A percentile compares a stretch with the other conserved stretches of the same genome.
Evolutionary conservation across 1,140 invertebrate genomes (phyloP).

Genomic region (Probaryconus sp.): DNA sequence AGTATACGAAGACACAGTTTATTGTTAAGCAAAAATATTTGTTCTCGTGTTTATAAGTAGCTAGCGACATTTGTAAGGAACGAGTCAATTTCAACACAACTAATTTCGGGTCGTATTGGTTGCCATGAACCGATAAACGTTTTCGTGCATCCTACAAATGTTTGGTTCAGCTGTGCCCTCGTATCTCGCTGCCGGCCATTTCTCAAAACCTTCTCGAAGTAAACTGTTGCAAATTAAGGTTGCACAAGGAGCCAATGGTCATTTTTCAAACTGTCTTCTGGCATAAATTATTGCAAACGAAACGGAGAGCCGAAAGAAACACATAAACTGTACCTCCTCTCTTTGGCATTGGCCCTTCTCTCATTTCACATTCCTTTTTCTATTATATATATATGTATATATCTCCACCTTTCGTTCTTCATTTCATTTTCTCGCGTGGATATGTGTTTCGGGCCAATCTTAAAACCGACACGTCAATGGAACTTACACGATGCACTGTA

Average conservation of each 20-base stretch:
- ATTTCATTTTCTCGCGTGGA: constrained; percentile 15
- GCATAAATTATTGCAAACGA: constrained; percentile 77
- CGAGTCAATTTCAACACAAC: constrained; percentile 47
- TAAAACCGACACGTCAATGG: neutral
- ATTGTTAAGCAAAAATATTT: too few species aligned
- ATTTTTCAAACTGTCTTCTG: constrained; percentile 75
- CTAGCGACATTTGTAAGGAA: constrained; percentile 8
- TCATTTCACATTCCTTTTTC: constrained; percentile 3
- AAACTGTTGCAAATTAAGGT: constrained; percentile 76
- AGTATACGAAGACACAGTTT: too few species aligned
- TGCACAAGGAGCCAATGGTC: constrained; percentile 73
- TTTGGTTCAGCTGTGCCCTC: constrained; percentile 44
- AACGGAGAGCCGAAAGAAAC: constrained; percentile 72
- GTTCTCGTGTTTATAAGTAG: constrained; percentile 5
- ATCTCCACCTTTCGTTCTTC: constrained; percentile 22
- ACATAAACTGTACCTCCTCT: constrained; percentile 66
- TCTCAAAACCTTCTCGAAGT: constrained; percentile 71
- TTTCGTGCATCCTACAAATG: constrained; percentile 60
- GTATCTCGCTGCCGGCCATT: constrained; percentile 64
- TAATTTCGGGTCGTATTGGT: constrained; percentile 21
- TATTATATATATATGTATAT: too few species aligned
- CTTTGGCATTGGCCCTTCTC: constrained; percentile 22
- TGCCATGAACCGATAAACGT: constrained; percentile 65
- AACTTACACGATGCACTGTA: too few species aligned
- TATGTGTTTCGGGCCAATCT: constrained; percentile 27